phyloP scores from a whole-genome alignment of 2,888 invertebrate species.

The Eilema griseolum region DNA sequence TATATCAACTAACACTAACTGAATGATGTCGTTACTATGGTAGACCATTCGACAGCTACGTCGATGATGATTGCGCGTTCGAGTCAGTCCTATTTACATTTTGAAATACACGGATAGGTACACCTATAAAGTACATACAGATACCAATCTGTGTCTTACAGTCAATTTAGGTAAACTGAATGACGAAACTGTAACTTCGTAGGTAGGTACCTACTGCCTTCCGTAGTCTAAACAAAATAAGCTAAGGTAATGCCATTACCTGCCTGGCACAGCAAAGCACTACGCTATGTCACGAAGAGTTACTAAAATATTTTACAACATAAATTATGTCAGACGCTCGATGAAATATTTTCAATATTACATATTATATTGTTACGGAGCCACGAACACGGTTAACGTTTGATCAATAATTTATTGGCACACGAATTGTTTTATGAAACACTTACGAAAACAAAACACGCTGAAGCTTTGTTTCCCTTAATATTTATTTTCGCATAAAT shows the following conservation, averaged over 20 bases:
- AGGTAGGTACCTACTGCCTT: too few relatives aligned
- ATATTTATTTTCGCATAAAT: not conserved
- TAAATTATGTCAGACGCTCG: not conserved
- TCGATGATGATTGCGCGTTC: too few relatives aligned
- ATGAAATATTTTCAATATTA: too few relatives aligned
- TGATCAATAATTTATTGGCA: not conserved
- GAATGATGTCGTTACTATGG: too few relatives aligned
- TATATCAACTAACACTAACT: too few relatives aligned
- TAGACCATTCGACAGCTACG: too few relatives aligned
- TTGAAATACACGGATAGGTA: too few relatives aligned
- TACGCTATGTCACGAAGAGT: not conserved
- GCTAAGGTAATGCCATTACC: too few relatives aligned
- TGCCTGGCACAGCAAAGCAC: not conserved
- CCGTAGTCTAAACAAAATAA: not conserved
- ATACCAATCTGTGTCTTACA: too few relatives aligned
- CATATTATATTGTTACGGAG: not conserved
- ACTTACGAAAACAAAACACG: not conserved
- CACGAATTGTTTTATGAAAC: not conserved
- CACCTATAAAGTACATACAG: too few relatives aligned
- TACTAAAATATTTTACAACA: not conserved
- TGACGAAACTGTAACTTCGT: not conserved
- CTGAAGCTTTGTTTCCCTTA: not conserved
- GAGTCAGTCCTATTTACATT: too few relatives aligned
- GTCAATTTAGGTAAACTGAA: not conserved
- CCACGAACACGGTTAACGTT: not conserved